phyloP scores from a whole-genome alignment of 2,888 invertebrate species.

The Meiosimyza platycephala region DNA sequence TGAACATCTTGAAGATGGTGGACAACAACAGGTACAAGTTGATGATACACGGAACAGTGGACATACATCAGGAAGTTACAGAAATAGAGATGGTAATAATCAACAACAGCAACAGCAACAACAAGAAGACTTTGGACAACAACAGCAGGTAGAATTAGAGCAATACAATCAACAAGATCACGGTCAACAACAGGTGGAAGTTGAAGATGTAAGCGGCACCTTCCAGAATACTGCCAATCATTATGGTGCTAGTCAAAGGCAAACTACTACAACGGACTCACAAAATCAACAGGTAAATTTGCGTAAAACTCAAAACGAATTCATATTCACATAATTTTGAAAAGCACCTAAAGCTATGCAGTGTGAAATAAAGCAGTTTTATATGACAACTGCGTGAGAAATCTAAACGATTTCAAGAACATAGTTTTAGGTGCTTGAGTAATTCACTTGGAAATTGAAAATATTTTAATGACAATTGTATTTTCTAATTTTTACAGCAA shows the following conservation, averaged over 20 bases:
- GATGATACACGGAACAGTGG: slow-evolving; percentile 34
- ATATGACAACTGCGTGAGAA: too few relatives aligned
- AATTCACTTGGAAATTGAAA: background rate
- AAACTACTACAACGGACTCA: slow-evolving; percentile 23
- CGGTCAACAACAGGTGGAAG: slow-evolving; percentile 41
- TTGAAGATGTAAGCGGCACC: slow-evolving; percentile 43
- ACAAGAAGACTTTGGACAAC: slow-evolving; percentile 46
- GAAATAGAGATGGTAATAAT: background rate
- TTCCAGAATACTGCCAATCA: slow-evolving; percentile 17
- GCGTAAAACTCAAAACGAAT: slow-evolving; percentile 19
- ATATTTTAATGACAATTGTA: background rate
- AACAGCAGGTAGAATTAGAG: slow-evolving; percentile 44
- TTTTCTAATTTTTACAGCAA: slow-evolving; percentile 40
- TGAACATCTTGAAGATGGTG: slow-evolving; percentile 39
- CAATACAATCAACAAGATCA: slow-evolving; percentile 29
- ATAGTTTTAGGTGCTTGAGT: too few relatives aligned
- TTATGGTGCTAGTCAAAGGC: slow-evolving; percentile 37
- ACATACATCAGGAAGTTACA: slow-evolving; percentile 3
- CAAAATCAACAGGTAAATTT: background rate
- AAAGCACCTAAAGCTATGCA: slow-evolving; percentile 3
- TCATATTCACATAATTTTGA: background rate
- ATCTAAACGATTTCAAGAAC: too few relatives aligned
- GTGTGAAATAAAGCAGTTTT: background rate
- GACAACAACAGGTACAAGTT: slow-evolving; percentile 43
- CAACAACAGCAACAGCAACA: slow-evolving; percentile 36